These are phyloP conservation scores for Brachirus orientalis DNA, from an alignment of 2,113 vertebrate species.

Conservation along the genomic window DNA sequence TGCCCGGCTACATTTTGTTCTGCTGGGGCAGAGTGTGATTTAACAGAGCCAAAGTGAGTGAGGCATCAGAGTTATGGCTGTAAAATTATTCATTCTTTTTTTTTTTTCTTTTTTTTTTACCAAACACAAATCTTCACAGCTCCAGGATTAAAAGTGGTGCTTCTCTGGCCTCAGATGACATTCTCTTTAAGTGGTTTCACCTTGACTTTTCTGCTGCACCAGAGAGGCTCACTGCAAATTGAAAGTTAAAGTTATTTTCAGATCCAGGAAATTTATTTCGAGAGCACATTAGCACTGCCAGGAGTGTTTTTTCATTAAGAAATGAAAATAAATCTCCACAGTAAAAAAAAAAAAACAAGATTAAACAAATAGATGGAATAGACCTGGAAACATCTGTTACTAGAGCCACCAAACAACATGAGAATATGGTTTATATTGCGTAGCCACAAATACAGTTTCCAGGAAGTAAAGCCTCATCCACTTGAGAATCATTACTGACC, in stretches of 20 bases:
- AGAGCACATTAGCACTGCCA: not conserved
- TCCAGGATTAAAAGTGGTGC: fast-evolving
- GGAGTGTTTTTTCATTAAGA: not conserved
- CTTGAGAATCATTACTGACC: constrained; percentile 3
- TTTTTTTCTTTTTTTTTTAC: not conserved
- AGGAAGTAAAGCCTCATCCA: constrained; percentile 32
- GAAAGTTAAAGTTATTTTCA: not conserved
- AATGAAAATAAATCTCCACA: not conserved
- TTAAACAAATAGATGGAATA: not conserved
- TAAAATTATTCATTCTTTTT: not conserved
- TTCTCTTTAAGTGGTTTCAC: no score
- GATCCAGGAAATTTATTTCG: not conserved
- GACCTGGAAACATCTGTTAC: not conserved
- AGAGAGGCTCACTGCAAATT: not conserved
- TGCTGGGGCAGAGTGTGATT: constrained; percentile 1
- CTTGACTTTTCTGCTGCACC: not conserved
- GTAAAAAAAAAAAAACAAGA: not conserved
- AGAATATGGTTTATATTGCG: not conserved
- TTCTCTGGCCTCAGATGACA: no score
- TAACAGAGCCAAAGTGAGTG: not conserved
- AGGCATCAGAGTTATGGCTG: constrained; percentile 3
- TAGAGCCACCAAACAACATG: not conserved
- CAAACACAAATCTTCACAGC: not conserved
- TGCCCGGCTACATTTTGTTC: not conserved
- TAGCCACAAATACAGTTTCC: constrained; percentile 13